These are phyloP conservation scores for Numenius phaeopus DNA, from an alignment of 2,797 vertebrate genomes.

Conservation along the genomic window DNA sequence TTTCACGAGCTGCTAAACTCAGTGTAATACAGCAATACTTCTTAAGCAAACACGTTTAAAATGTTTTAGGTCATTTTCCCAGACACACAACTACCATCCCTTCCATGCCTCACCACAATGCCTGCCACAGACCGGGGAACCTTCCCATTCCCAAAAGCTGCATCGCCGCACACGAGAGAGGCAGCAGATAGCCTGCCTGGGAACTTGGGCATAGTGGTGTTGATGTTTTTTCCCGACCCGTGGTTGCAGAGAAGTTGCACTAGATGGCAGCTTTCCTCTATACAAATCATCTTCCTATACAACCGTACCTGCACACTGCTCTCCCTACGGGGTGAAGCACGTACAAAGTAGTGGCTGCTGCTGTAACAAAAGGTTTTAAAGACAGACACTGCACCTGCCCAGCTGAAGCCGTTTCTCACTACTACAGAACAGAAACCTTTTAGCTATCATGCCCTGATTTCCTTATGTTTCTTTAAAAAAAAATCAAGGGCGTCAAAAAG, in stretches of 20 bases:
- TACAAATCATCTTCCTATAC: rapidly evolving
- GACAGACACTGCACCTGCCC: neutral
- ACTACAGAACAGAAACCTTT: neutral
- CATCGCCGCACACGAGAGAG: rapidly evolving
- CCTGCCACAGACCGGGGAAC: rapidly evolving
- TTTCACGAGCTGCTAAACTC: neutral
- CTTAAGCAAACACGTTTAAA: neutral
- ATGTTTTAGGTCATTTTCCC: neutral
- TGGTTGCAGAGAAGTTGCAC: neutral
- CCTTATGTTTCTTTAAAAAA: neutral
- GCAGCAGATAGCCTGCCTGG: too few relatives aligned
- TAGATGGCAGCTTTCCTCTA: constrained; percentile 39
- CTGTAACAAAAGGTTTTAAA: neutral
- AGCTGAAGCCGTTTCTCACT: neutral
- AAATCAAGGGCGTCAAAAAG: neutral
- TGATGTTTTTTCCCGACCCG: neutral
- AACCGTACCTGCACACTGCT: rapidly evolving
- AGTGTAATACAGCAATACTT: neutral
- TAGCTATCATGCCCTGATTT: neutral
- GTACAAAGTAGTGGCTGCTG: rapidly evolving
- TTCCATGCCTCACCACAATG: neutral
- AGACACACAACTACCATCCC: rapidly evolving
- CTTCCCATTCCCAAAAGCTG: rapidly evolving
- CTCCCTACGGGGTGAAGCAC: rapidly evolving
- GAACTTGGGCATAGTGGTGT: too few relatives aligned